phyloP scores from a whole-genome alignment of 2,888 invertebrate genomes.

The Nebria salina region DNA sequence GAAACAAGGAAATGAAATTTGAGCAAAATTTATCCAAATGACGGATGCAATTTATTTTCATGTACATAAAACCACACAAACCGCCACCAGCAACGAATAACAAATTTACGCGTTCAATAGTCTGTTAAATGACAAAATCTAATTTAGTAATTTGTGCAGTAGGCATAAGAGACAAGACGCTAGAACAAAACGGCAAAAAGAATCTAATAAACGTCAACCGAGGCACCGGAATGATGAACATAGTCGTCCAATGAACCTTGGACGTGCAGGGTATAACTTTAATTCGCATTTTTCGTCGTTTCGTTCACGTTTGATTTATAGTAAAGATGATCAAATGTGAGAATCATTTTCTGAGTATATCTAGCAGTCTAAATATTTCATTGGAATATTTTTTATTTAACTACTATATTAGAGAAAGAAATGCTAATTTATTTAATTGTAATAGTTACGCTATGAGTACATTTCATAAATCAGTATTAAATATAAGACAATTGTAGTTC shows the following conservation, averaged over 20 bases:
- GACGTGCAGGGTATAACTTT: background rate
- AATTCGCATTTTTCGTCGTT: background rate
- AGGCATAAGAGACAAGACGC: background rate
- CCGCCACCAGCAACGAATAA: background rate
- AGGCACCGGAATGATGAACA: background rate
- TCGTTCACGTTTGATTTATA: background rate
- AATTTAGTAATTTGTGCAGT: background rate
- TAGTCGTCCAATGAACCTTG: background rate
- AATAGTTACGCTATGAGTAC: too few relatives aligned
- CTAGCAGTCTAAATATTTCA: too few relatives aligned
- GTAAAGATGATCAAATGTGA: background rate
- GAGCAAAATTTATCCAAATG: background rate
- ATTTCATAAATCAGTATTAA: too few relatives aligned
- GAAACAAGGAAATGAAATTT: constrained; percentile 13
- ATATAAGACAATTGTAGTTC: too few relatives aligned
- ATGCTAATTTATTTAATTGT: too few relatives aligned
- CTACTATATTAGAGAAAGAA: too few relatives aligned
- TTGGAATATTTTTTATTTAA: too few relatives aligned
- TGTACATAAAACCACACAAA: constrained; percentile 10
- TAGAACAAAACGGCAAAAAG: background rate
- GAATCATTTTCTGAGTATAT: background rate
- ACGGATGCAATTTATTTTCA: background rate
- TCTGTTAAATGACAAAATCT: background rate
- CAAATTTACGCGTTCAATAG: background rate
- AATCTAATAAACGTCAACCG: background rate